A percentile compares a stretch with the other conserved stretches of the same genome.
phyloP scores from a whole-genome alignment of 2,797 vertebrate species.

The Acridotheres tristis region DNA sequence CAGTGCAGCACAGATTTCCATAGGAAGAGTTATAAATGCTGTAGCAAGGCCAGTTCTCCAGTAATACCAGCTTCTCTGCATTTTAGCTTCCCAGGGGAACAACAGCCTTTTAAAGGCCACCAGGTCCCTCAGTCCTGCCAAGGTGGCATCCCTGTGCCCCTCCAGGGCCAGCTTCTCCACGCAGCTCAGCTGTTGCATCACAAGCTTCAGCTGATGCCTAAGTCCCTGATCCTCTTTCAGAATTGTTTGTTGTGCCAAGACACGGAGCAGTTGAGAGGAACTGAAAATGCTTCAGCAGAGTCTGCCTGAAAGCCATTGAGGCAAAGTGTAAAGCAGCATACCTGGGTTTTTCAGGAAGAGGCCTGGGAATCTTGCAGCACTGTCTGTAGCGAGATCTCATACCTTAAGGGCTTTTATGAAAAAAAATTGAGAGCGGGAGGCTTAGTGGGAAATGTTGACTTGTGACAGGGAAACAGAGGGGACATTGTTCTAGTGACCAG shows the following conservation, averaged over 20 bases:
- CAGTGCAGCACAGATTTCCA: background rate
- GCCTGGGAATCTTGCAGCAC: background rate
- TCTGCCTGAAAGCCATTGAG: background rate
- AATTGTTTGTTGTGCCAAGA: background rate
- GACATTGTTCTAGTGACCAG: background rate
- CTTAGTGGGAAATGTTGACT: background rate
- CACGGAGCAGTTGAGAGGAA: background rate
- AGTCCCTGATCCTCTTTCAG: constrained; percentile 35
- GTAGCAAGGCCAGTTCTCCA: background rate
- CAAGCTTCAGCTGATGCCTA: background rate
- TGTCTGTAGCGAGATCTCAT: background rate
- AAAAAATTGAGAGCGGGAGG: background rate
- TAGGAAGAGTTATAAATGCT: background rate
- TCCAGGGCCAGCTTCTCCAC: background rate
- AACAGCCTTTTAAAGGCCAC: background rate
- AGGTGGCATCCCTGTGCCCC: background rate
- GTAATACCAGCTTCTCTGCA: background rate
- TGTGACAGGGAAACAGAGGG: background rate
- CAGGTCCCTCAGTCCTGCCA: background rate
- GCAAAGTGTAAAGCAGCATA: background rate
- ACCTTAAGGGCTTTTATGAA: background rate
- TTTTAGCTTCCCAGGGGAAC: background rate
- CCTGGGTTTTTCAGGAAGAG: background rate
- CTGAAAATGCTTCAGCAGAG: fast-evolving
- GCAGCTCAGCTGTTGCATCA: background rate